Conservation (phyloP, 2,888 invertebrate genomes). For the Lottia gigantea region DNA sequence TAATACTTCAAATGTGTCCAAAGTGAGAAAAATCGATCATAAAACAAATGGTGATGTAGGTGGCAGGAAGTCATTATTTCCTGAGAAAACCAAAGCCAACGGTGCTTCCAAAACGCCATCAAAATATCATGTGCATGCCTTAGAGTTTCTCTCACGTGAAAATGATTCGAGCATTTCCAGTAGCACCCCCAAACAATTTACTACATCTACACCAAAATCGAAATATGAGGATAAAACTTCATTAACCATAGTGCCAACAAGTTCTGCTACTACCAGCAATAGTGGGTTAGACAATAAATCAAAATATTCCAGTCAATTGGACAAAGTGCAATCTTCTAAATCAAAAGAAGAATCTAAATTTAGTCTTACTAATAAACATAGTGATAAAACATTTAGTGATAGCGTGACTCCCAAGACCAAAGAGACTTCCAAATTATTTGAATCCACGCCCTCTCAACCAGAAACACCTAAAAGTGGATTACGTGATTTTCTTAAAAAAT, state of each 20-base stretch:
- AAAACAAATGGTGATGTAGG: conserved; percentile 14
- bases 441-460: neutral
- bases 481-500: neutral
- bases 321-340: neutral
- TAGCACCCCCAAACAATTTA: neutral
- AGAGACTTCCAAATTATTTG: neutral
- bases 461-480: neutral
- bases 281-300: neutral
- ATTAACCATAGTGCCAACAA: neutral
- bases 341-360: neutral
- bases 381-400: neutral
- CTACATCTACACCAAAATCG: neutral
- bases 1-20: conserved; percentile 17
- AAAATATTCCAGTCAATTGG: neutral
- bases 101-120: conserved; percentile 2
- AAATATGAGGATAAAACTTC: conserved; percentile 3
- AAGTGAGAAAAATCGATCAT: conserved; percentile 31
- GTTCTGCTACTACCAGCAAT: neutral
- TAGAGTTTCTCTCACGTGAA: neutral
- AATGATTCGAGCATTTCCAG: neutral
- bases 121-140: neutral
- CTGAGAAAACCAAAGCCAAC: neutral
- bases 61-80: neutral
- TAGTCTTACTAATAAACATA: no score
- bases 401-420: neutral